Evolutionary conservation across 2,888 invertebrate species (phyloP).

Genomic region (Odontocerum albicorne): DNA sequence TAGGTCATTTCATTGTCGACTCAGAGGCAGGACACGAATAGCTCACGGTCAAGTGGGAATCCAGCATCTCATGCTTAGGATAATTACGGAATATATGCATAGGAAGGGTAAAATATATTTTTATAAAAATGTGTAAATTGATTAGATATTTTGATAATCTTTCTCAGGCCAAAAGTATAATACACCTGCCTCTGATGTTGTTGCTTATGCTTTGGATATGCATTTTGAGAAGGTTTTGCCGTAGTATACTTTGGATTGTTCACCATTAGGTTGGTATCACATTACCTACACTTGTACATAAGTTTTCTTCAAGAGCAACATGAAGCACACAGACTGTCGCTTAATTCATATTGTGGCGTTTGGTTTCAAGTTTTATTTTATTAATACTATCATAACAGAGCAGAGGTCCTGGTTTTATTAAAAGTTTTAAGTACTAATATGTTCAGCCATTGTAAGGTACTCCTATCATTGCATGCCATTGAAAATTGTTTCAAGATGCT

Average conservation of each 20-base stretch:
- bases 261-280: slow-evolving; percentile 62
- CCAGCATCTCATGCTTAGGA: no score
- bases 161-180: slow-evolving; percentile 60
- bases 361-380: neutral
- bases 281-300: slow-evolving; percentile 33
- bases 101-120: no score
- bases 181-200: slow-evolving; percentile 62
- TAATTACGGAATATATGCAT: no score
- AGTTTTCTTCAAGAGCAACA: slow-evolving; percentile 28
- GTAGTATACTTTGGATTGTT: slow-evolving; percentile 63
- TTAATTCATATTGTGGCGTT: slow-evolving; percentile 24
- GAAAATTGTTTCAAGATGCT: no score
- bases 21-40: no score
- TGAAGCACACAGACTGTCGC: slow-evolving; percentile 36
- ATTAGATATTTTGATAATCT: slow-evolving; percentile 43
- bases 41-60: no score
- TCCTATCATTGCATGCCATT: no score
- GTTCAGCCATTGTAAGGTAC: no score
- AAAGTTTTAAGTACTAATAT: no score
- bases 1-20: no score
- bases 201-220: slow-evolving; percentile 63
- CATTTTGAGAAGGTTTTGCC: slow-evolving; percentile 63
- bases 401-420: neutral
- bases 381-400: neutral
- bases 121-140: no score